Evolutionary conservation across 2,888 invertebrate species (phyloP).

Genomic region (Tuta absoluta): DNA sequence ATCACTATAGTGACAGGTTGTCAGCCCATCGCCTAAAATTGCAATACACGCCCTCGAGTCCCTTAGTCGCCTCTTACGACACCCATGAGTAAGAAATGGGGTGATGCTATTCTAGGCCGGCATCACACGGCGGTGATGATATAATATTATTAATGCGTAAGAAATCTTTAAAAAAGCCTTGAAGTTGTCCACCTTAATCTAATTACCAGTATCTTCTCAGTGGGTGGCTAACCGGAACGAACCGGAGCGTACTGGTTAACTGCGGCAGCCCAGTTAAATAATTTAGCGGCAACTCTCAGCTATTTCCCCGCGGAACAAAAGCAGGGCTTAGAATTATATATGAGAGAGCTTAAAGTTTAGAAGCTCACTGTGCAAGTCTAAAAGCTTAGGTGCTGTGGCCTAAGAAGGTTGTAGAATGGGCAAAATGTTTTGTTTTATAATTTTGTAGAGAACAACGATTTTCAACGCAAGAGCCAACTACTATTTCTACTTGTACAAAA

Average conservation of each 20-base stretch:
- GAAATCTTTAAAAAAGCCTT: not conserved
- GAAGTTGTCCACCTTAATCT: not conserved
- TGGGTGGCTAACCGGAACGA: not conserved
- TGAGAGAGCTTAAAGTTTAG: conserved; percentile 81
- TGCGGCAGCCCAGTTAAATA: conserved; percentile 62
- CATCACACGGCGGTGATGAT: too few relatives aligned
- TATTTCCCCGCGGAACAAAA: conserved; percentile 78
- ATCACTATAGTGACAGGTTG: too few relatives aligned
- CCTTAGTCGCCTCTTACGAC: too few relatives aligned
- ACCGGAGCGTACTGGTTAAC: conserved; percentile 41
- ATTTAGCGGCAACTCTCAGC: conserved; percentile 74
- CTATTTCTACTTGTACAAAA: too few relatives aligned
- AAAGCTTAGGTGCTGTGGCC: conserved; percentile 67
- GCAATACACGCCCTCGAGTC: too few relatives aligned
- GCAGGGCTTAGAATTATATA: conserved; percentile 79
- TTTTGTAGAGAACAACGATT: not conserved
- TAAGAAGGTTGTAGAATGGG: conserved; percentile 49
- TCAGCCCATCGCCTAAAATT: too few relatives aligned
- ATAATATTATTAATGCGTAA: too few relatives aligned
- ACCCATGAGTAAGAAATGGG: too few relatives aligned
- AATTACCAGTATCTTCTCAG: not conserved
- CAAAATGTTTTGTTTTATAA: not conserved
- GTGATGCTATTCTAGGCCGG: too few relatives aligned
- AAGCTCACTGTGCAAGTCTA: conserved; percentile 78
- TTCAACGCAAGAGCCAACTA: not conserved